phyloP scores from a whole-genome alignment of 2,888 invertebrate genomes.

The Drosophila falleni region DNA sequence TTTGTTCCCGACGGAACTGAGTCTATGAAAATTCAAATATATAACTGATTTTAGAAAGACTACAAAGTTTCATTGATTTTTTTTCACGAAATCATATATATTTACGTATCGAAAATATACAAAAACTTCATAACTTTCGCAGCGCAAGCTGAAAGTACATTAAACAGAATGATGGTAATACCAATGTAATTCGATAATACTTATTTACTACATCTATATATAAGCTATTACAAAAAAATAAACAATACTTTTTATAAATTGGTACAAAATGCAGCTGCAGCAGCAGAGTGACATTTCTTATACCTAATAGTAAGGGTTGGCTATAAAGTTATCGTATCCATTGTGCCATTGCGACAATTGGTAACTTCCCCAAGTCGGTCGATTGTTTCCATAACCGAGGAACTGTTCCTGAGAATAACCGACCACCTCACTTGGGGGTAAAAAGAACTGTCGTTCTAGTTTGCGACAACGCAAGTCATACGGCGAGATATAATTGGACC shows the following conservation, averaged over 20 bases:
- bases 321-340: not conserved
- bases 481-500: not conserved
- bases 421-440: not conserved
- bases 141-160: not conserved
- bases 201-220: not conserved
- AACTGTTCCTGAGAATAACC: not conserved
- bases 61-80: not conserved
- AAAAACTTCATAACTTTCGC: not conserved
- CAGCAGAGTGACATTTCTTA: not conserved
- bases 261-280: not conserved
- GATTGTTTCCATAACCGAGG: not conserved
- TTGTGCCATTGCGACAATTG: not conserved
- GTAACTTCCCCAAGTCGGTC: not conserved
- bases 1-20: no score
- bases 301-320: slow-evolving; percentile 8
- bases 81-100: not conserved
- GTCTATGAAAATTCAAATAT: not conserved
- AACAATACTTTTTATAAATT: not conserved
- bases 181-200: slow-evolving; percentile 2
- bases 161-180: not conserved
- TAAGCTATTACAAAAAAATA: not conserved
- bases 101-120: not conserved
- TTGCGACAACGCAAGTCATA: slow-evolving; percentile 15
- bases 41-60: not conserved
- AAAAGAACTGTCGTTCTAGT: not conserved